phyloP scores from a whole-genome alignment of 2,113 vertebrate genomes.

The Anguilla rostrata region DNA sequence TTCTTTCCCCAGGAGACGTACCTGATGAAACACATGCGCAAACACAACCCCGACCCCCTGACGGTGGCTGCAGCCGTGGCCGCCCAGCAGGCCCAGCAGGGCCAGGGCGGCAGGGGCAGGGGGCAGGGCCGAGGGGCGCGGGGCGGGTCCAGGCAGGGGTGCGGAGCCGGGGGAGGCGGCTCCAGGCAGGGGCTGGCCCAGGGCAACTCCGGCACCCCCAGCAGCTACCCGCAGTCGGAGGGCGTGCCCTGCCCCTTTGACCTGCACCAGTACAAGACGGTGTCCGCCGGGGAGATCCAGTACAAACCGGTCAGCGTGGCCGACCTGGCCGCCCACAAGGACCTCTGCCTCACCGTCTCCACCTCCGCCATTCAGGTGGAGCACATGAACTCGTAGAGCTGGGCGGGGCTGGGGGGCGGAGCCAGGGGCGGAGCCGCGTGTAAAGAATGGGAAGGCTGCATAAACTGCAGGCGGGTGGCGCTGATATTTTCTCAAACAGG shows the following conservation, averaged over 20 bases:
- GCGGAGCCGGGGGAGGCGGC: conserved; percentile 41
- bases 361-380: conserved; percentile 83
- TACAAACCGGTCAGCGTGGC: conserved; percentile 73
- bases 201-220: conserved; percentile 70
- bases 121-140: conserved; percentile 60
- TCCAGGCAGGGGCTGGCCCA: conserved; percentile 61
- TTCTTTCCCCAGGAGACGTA: conserved; percentile 81
- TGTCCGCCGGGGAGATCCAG: conserved; percentile 73
- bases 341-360: conserved; percentile 97
- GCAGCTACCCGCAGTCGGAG: conserved; percentile 68
- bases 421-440: background rate
- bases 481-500: background rate
- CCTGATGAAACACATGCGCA: conserved; percentile 98
- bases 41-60: conserved; percentile 88
- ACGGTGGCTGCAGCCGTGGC: conserved; percentile 66
- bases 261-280: conserved; percentile 95
- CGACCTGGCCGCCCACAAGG: conserved; percentile 84
- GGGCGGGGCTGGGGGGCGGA: conserved; percentile 39
- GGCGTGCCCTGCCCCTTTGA: conserved; percentile 85
- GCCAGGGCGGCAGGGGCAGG: conserved; percentile 64
- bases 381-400: conserved; percentile 73
- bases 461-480: background rate
- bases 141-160: conserved; percentile 57
- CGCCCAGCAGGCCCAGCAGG: conserved; percentile 66
- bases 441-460: background rate